Evolutionary conservation across 92 coral and sea anemone genomes (phyloP), one percentile per base, ranked within the genome.

Genomic region (Porites lobata): DNA sequence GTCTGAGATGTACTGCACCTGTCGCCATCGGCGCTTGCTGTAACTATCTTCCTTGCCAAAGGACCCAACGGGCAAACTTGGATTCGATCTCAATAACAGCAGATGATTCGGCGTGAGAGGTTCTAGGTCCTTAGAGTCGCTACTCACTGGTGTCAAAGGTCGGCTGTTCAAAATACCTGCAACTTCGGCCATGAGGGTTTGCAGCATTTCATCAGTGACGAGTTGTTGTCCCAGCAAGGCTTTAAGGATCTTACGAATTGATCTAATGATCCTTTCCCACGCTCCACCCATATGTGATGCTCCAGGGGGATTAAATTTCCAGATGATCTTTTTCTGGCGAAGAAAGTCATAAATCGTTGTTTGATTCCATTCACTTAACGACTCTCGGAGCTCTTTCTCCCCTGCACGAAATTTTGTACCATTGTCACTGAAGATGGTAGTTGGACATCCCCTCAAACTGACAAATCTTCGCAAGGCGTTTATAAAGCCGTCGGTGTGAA

Each of bases 31-130:
- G 32, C 32, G 32, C 32, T 29, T 29, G 32, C 32, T 29, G 32
- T 29, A 29, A 29, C 32, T 29, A 29, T 29, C 32, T 29, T 29
- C 32, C 32, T 29, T 29, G 32, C 32, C 32, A 29, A 29, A 77
- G 54, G 29, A 66, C 32, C 32, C 32, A 29, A 29, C 32, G 32
- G 32, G 32, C 4, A 29, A 29, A 29, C 32, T 29, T 29, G 32
- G 32, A 2, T 29, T 29, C 32, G 32, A 29, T 29, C 4, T 29
- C 32, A 29, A 29, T 29, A 29, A n/a, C 13, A 86, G 78, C 77
- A 86, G 50, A 22, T 86, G 89, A 69, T 86, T 86, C 22, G 89
- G 89, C 20, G 89, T 86, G 1, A 67, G 15, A 2, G 78, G 69
- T 10, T 86, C 75, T 54, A 74, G 32, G 78, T 86, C 83, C 53